Conservation (phyloP, 2,888 invertebrate genomes). For the Priocnemis perturbator region DNA sequence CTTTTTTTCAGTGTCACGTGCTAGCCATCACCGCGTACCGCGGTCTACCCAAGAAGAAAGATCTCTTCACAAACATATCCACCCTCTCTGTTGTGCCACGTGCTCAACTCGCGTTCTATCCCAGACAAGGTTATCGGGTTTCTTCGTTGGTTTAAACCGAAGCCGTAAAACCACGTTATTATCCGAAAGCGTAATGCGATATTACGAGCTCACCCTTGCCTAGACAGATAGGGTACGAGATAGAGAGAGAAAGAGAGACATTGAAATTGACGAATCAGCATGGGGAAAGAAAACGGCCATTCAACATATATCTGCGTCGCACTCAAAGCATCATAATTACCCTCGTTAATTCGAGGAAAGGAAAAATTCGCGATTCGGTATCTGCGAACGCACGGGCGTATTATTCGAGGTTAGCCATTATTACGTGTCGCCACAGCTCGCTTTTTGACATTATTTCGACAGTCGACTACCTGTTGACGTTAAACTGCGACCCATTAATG, state of each 20-base stretch:
- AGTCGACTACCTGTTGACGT: constrained; percentile 13
- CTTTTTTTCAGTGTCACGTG: too few species aligned
- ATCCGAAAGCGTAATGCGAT: constrained; percentile 48
- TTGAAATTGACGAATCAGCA: not conserved
- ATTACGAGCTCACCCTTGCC: constrained; percentile 11
- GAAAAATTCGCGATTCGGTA: too few species aligned
- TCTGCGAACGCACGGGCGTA: too few species aligned
- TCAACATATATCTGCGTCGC: too few species aligned
- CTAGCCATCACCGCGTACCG: too few species aligned
- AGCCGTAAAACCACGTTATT: constrained; percentile 57
- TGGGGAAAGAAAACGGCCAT: too few species aligned
- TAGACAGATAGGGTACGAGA: not conserved
- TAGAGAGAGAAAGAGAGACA: not conserved
- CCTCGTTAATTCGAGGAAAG: too few species aligned
- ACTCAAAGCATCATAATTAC: too few species aligned
- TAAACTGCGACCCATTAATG: not conserved
- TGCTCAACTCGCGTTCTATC: constrained; percentile 27
- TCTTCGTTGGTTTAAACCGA: constrained; percentile 62
- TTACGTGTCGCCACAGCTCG: too few species aligned
- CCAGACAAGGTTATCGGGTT: constrained; percentile 64
- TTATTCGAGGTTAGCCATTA: too few species aligned
- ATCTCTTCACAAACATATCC: constrained; percentile 22
- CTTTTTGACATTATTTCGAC: not conserved
- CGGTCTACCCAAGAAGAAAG: too few species aligned
- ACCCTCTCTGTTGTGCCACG: constrained; percentile 22